Evolutionary conservation across 2,888 invertebrate genomes (phyloP).

Genomic region (Aleiodes alternator): DNA sequence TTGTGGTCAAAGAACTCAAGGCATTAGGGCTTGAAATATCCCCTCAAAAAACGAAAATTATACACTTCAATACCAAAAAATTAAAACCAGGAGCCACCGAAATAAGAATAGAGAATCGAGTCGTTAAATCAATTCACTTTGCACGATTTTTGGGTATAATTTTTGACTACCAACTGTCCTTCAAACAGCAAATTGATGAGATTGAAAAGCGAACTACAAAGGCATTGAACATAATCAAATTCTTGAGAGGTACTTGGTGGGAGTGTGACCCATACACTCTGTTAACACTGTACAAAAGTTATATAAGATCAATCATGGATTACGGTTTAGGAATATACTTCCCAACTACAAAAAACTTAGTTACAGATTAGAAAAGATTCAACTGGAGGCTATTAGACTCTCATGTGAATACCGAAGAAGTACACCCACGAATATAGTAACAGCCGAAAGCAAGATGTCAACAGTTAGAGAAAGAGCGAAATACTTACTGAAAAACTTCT

Average conservation of each 20-base stretch:
- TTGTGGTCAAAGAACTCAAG: not conserved
- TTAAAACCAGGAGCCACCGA: not conserved
- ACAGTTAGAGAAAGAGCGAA: not conserved
- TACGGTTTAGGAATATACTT: not conserved
- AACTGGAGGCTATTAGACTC: not conserved
- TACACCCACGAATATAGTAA: not conserved
- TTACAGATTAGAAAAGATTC: not conserved
- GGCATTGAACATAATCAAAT: conserved; percentile 38
- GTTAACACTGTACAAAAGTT: conserved; percentile 1
- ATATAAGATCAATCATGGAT: conserved; percentile 1
- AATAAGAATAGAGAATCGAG: conserved; percentile 19
- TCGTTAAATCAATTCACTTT: not conserved
- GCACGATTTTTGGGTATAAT: conserved; percentile 1
- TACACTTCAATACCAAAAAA: not conserved
- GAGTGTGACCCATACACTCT: conserved; percentile 1
- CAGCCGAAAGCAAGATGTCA: not conserved
- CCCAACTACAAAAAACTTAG: not conserved
- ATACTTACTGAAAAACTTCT: conserved; percentile 11
- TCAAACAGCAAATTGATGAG: conserved; percentile 29
- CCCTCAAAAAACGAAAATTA: conserved; percentile 12
- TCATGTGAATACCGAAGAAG: conserved; percentile 4
- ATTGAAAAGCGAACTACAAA: conserved; percentile 24
- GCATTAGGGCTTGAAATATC: not conserved
- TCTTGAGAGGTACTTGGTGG: conserved; percentile 27
- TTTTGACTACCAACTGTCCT: conserved; percentile 39